These are phyloP conservation scores for Sicus ferrugineus DNA, from an alignment of 2,888 invertebrate genomes.

Conservation along the genomic window DNA sequence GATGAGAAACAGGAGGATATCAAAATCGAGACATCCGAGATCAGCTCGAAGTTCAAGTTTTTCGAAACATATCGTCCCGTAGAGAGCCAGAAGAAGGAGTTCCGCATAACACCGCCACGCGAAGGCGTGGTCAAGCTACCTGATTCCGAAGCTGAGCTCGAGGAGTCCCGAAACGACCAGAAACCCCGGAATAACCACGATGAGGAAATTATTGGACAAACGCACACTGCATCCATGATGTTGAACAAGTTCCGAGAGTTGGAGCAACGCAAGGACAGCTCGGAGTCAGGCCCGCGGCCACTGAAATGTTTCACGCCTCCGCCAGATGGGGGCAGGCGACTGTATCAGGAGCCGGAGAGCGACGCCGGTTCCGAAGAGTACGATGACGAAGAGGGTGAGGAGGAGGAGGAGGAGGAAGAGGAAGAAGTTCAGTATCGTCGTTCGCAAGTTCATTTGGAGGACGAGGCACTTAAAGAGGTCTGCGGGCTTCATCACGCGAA, in stretches of 20 bases:
- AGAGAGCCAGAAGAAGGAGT: constrained; percentile 73
- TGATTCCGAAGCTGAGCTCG: constrained; percentile 63
- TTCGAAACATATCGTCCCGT: constrained; percentile 84
- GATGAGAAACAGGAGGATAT: constrained; percentile 79
- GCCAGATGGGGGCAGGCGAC: constrained; percentile 70
- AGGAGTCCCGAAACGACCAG: constrained; percentile 61
- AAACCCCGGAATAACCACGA: constrained; percentile 68
- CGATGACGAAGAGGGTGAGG: constrained; percentile 54
- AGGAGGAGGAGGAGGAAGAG: constrained; percentile 63
- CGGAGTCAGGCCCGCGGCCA: constrained; percentile 74
- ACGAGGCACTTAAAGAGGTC: constrained; percentile 75
- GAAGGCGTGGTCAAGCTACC: constrained; percentile 73
- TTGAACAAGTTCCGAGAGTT: constrained; percentile 87
- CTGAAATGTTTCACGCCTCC: constrained; percentile 91
- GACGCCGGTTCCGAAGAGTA: constrained; percentile 62
- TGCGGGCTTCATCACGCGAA: constrained; percentile 3
- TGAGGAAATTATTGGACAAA: constrained; percentile 20
- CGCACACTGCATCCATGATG: constrained; percentile 72
- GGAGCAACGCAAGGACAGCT: constrained; percentile 71
- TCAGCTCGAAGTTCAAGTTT: constrained; percentile 87
- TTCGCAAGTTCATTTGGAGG: constrained; percentile 63
- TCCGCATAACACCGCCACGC: constrained; percentile 88
- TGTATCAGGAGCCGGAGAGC: constrained; percentile 61
- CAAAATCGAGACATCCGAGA: constrained; percentile 81
- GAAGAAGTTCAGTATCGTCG: constrained; percentile 57